These are phyloP conservation scores for Lutjanus campechanus DNA, from an alignment of 2,797 vertebrate species.

Conservation along the genomic window DNA sequence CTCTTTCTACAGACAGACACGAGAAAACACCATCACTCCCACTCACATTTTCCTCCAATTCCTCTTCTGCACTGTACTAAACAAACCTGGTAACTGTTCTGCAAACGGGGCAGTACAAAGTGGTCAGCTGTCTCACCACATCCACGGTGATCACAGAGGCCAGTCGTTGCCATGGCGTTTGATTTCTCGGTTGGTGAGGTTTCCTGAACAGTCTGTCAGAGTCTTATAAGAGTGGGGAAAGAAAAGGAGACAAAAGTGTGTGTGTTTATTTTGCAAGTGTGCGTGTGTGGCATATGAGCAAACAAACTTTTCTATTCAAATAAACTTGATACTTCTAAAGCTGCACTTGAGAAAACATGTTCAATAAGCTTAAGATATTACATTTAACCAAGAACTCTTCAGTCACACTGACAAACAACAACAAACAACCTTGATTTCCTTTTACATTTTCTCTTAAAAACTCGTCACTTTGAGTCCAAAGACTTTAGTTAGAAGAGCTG, in stretches of 20 bases:
- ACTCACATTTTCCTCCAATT: conserved; percentile 22
- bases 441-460: too few species aligned
- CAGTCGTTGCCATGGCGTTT: conserved; percentile 54
- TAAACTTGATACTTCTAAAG: too few species aligned
- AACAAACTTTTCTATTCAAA: too few species aligned
- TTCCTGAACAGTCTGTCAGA: conserved; percentile 38
- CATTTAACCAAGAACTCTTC: too few species aligned
- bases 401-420: too few species aligned
- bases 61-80: conserved; percentile 19
- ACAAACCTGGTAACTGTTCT: background rate
- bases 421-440: too few species aligned
- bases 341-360: too few species aligned
- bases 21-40: conserved; percentile 5
- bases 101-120: conserved; percentile 51
- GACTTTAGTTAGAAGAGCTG: too few species aligned
- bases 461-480: too few species aligned
- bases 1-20: conserved; percentile 8
- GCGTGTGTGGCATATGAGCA: background rate
- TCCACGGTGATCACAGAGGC: conserved; percentile 63
- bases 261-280: conserved; percentile 7
- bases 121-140: conserved; percentile 49
- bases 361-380: too few species aligned
- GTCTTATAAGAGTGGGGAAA: conserved; percentile 15
- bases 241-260: background rate
- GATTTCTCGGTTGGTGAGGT: conserved; percentile 52